A percentile compares a stretch with the other conserved stretches of the same genome.
Conservation (phyloP, 2,888 invertebrate species). For the Megalurothrips usitatus region DNA sequence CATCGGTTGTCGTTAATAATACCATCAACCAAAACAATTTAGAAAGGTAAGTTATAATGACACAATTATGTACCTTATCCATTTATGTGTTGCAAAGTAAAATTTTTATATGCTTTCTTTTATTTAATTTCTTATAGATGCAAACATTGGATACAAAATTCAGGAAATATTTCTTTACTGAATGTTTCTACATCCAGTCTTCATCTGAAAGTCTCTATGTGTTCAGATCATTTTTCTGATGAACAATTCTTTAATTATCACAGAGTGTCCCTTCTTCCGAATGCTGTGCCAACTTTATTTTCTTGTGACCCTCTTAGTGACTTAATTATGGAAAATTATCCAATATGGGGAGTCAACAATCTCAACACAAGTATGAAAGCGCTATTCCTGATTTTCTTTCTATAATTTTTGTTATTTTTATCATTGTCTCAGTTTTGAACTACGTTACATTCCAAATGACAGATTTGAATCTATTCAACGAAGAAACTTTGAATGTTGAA, state of each 20-base stretch:
- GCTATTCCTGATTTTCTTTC: background rate
- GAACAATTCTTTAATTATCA: background rate
- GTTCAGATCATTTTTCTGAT: background rate
- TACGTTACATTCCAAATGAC: background rate
- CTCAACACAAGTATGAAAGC: background rate
- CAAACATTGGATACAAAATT: background rate
- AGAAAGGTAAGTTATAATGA: background rate
- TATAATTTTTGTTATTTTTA: background rate
- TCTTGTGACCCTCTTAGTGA: background rate
- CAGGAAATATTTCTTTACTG: background rate
- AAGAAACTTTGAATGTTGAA: too few relatives aligned
- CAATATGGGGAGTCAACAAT: background rate
- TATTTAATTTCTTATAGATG: background rate
- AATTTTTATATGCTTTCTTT: background rate
- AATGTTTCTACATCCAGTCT: background rate
- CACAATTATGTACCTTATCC: background rate
- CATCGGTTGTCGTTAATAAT: background rate
- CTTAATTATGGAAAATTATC: background rate
- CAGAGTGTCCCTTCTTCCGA: background rate
- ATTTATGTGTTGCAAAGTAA: background rate
- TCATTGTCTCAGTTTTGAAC: background rate
- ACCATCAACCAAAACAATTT: background rate
- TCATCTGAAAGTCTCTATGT: background rate
- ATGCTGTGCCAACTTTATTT: background rate
- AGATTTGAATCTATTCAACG: too few relatives aligned